These are phyloP conservation scores for Orthosia gracilis DNA, from an alignment of 2,888 invertebrate species.

Conservation along the genomic window DNA sequence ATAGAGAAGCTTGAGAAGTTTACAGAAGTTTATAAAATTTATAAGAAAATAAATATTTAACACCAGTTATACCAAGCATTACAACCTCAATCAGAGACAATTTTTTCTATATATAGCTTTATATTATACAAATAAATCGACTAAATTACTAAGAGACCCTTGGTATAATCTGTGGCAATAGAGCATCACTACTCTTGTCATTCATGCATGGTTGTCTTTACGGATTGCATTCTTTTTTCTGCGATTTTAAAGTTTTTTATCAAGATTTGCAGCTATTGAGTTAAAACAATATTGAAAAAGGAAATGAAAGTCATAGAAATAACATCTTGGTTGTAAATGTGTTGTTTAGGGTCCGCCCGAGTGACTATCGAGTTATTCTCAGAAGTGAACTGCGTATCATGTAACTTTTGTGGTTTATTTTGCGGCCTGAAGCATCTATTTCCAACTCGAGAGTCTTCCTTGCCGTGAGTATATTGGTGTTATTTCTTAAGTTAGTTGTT, in stretches of 20 bases:
- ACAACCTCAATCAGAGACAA: neutral
- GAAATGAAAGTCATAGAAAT: conserved; percentile 60
- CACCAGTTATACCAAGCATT: too few species aligned
- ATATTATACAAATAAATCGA: conserved; percentile 15
- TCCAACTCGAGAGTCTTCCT: conserved; percentile 76
- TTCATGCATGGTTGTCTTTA: conserved; percentile 73
- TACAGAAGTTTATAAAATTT: too few species aligned
- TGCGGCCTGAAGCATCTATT: conserved; percentile 84
- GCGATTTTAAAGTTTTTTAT: conserved; percentile 54
- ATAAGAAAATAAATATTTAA: too few species aligned
- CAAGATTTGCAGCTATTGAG: conserved; percentile 54
- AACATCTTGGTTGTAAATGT: conserved; percentile 61
- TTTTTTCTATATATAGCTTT: too few species aligned
- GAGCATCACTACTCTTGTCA: conserved; percentile 62
- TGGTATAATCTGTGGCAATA: conserved; percentile 12
- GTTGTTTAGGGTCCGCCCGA: conserved; percentile 62
- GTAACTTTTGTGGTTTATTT: conserved; percentile 88
- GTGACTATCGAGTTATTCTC: conserved; percentile 77
- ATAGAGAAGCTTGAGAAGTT: too few species aligned
- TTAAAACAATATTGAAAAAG: conserved; percentile 65
- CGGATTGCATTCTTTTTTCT: conserved; percentile 72
- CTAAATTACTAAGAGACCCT: conserved; percentile 10
- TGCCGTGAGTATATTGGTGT: conserved; percentile 74
- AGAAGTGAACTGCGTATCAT: conserved; percentile 82
- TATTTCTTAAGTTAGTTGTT: conserved; percentile 30